Evolutionary conservation across 2,113 vertebrate genomes (phyloP).

Genomic region (Sander vitreus): DNA sequence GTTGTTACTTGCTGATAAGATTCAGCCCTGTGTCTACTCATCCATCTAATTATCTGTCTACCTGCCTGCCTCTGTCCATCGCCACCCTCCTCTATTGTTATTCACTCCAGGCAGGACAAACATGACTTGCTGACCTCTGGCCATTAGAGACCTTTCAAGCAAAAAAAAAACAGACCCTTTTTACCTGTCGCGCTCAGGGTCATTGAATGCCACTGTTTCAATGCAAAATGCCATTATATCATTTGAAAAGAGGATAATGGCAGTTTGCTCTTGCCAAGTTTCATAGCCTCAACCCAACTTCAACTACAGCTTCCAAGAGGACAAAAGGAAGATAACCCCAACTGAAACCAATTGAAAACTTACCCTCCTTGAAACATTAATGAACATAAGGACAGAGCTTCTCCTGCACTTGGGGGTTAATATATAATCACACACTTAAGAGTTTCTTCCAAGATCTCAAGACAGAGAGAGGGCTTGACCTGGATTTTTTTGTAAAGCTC

Average conservation of each 20-base stretch:
- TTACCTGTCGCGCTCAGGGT: slow-evolving; percentile 75
- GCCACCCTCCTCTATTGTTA: slow-evolving; percentile 76
- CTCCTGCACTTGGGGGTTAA: slow-evolving; percentile 64
- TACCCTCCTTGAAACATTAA: slow-evolving; percentile 44
- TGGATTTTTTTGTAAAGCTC: slow-evolving; percentile 76
- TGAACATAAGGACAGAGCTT: slow-evolving; percentile 28
- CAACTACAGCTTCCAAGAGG: slow-evolving; percentile 21
- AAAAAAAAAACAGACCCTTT: slow-evolving; percentile 68
- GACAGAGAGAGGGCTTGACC: slow-evolving; percentile 66
- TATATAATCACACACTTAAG: slow-evolving; percentile 66
- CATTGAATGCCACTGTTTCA: slow-evolving; percentile 74
- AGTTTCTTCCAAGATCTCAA: slow-evolving; percentile 56
- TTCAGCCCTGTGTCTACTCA: slow-evolving; percentile 63
- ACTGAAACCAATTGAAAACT: slow-evolving; percentile 64
- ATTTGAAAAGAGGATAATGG: slow-evolving; percentile 44
- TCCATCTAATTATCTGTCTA: slow-evolving; percentile 77
- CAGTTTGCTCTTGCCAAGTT: slow-evolving; percentile 42
- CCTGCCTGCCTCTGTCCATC: slow-evolving; percentile 75
- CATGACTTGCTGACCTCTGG: slow-evolving; percentile 82
- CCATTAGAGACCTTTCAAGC: slow-evolving; percentile 77
- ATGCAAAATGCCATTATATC: slow-evolving; percentile 39
- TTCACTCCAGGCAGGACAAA: slow-evolving; percentile 83
- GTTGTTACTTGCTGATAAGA: slow-evolving; percentile 75
- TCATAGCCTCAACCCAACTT: slow-evolving; percentile 34
- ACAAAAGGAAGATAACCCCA: slow-evolving; percentile 53